These are phyloP conservation scores for Streptopelia turtur DNA, from an alignment of 2,797 vertebrate species.

Conservation along the genomic window DNA sequence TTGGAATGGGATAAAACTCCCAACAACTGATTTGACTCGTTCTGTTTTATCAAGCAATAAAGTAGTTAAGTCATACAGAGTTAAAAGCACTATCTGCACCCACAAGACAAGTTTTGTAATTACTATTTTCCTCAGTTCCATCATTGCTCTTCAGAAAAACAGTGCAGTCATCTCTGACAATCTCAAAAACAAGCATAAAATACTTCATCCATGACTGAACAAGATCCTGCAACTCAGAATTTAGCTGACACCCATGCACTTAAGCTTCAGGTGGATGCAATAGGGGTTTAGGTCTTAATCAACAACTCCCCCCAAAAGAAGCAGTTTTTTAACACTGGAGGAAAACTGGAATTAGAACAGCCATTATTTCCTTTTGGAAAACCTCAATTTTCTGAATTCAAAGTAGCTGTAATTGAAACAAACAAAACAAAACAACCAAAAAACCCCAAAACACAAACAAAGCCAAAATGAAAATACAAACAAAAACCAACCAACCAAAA, in stretches of 20 bases:
- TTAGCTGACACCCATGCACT: not conserved
- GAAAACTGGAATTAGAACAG: not conserved
- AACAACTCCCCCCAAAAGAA: not conserved
- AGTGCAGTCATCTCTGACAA: not conserved
- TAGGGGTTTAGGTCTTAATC: not conserved
- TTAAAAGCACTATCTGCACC: not conserved
- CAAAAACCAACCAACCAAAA: no score
- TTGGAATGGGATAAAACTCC: not conserved
- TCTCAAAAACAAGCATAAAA: not conserved
- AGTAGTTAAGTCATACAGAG: not conserved
- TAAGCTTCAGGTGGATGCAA: not conserved
- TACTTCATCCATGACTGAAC: not conserved
- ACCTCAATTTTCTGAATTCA: not conserved
- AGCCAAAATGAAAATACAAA: no score
- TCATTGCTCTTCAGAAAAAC: not conserved
- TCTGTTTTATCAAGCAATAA: not conserved
- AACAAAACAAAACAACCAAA: not conserved
- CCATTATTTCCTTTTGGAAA: not conserved
- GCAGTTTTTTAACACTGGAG: not conserved
- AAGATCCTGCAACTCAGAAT: not conserved
- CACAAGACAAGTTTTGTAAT: not conserved
- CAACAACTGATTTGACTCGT: not conserved
- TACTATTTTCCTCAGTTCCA: not conserved
- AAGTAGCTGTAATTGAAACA: not conserved
- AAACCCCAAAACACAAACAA: no score